These are phyloP conservation scores for Zapornia atra DNA, from an alignment of 2,113 vertebrate species.

Conservation along the genomic window DNA sequence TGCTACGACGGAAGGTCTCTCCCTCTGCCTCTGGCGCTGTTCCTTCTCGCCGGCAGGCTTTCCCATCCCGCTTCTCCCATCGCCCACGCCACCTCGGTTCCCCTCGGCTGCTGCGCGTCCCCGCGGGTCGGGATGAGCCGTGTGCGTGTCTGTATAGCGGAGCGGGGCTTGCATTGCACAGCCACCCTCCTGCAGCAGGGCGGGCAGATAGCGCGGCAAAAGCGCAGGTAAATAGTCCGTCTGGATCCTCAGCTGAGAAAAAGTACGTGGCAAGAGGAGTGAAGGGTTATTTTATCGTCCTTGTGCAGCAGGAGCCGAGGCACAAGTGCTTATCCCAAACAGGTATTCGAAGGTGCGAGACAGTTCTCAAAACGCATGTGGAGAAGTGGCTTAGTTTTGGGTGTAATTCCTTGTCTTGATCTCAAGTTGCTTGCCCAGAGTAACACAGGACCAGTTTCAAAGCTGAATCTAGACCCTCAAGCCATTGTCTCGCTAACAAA, in stretches of 20 bases:
- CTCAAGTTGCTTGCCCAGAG: not conserved
- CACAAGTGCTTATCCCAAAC: not conserved
- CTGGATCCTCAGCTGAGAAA: rapidly evolving
- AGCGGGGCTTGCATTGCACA: rapidly evolving
- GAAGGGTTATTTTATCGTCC: not conserved
- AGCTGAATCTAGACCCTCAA: not conserved
- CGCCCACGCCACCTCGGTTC: rapidly evolving
- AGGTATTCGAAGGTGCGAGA: not conserved
- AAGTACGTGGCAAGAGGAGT: rapidly evolving
- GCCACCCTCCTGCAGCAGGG: not conserved
- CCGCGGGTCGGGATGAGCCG: not conserved
- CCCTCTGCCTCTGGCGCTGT: not conserved
- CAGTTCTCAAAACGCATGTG: rapidly evolving
- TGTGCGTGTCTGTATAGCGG: rapidly evolving
- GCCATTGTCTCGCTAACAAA: not conserved
- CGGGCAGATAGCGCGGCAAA: rapidly evolving
- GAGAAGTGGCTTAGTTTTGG: not conserved
- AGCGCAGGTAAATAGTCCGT: rapidly evolving
- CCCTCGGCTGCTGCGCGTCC: not conserved
- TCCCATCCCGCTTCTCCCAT: not conserved
- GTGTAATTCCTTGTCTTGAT: rapidly evolving
- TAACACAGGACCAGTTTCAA: rapidly evolving
- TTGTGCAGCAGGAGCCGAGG: not conserved
- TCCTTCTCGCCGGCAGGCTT: rapidly evolving
- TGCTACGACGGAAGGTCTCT: not conserved